Evolutionary conservation across 2,113 vertebrate genomes (phyloP).

Genomic region (Archilochus colubris): DNA sequence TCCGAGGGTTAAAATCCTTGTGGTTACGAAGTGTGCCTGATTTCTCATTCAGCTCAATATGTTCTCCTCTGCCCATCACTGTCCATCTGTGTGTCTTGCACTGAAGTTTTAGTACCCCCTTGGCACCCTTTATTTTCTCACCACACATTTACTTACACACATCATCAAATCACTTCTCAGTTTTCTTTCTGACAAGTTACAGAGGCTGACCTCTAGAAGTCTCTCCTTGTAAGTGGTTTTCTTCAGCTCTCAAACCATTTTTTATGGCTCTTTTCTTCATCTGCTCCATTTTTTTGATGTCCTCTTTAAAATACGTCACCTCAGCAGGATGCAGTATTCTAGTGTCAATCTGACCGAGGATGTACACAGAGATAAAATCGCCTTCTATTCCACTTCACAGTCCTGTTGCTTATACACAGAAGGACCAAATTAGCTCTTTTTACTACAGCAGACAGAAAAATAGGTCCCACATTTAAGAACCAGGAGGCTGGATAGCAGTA

Average conservation of each 20-base stretch:
- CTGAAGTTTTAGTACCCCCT: background rate
- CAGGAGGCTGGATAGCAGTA: background rate
- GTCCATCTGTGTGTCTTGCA: background rate
- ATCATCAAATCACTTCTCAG: slow-evolving; percentile 40
- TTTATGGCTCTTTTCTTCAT: slow-evolving; percentile 52
- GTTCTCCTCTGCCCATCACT: background rate
- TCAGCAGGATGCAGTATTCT: slow-evolving; percentile 40
- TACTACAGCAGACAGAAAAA: slow-evolving; percentile 36
- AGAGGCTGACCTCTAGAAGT: slow-evolving; percentile 34
- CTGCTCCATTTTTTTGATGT: slow-evolving; percentile 25
- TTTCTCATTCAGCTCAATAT: background rate
- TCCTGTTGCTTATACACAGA: slow-evolving; percentile 34
- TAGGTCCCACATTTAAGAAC: slow-evolving; percentile 17
- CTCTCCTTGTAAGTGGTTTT: slow-evolving; percentile 21
- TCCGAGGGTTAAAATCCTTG: background rate
- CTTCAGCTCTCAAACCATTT: slow-evolving; percentile 47
- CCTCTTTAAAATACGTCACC: slow-evolving; percentile 54
- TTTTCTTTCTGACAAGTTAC: slow-evolving; percentile 58
- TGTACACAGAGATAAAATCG: background rate
- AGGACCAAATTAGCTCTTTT: slow-evolving; percentile 58
- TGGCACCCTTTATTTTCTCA: slow-evolving; percentile 3
- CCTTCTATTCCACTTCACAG: slow-evolving; percentile 32
- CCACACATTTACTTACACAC: background rate
- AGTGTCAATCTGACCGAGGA: slow-evolving; percentile 39
- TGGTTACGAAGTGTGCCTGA: background rate